These are phyloP conservation scores for Hofmannophila pseudospretella DNA, from an alignment of 2,888 invertebrate species.

Conservation along the genomic window DNA sequence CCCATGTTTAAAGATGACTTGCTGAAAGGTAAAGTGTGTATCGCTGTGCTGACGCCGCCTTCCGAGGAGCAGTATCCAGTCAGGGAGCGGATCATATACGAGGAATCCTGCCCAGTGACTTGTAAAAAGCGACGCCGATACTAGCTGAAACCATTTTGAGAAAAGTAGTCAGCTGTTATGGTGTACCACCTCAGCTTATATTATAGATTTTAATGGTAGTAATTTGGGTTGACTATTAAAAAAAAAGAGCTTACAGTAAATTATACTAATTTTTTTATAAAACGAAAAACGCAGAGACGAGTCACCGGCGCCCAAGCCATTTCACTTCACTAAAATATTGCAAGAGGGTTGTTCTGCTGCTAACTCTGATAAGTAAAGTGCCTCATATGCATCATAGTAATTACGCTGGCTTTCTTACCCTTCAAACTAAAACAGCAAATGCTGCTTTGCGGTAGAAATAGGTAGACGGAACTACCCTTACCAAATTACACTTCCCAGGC, in stretches of 20 bases:
- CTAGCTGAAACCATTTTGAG: too few relatives aligned
- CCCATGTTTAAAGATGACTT: slow-evolving; percentile 47
- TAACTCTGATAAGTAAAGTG: too few relatives aligned
- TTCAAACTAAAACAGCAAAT: too few relatives aligned
- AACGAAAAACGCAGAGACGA: too few relatives aligned
- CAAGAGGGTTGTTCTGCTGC: too few relatives aligned
- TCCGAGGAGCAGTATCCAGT: slow-evolving; percentile 56
- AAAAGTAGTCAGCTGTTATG: slow-evolving; percentile 11
- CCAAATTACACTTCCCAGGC: too few relatives aligned
- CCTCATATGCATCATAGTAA: too few relatives aligned
- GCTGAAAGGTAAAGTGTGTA: slow-evolving; percentile 52
- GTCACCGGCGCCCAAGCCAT: too few relatives aligned
- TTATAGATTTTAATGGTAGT: slow-evolving; percentile 58
- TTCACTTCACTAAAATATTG: too few relatives aligned
- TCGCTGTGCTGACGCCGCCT: slow-evolving; percentile 53
- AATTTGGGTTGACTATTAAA: slow-evolving; percentile 13
- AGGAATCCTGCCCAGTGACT: slow-evolving; percentile 31
- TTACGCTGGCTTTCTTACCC: too few relatives aligned
- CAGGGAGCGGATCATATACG: slow-evolving; percentile 52
- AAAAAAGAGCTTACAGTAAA: slow-evolving; percentile 25
- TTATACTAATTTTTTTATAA: slow-evolving; percentile 68
- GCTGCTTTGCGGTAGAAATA: too few relatives aligned
- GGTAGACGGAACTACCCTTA: too few relatives aligned
- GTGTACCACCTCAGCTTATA: slow-evolving; percentile 45
- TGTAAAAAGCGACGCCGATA: slow-evolving; percentile 45